A percentile compares a stretch with the other conserved stretches of the same genome.
Evolutionary conservation across 2,113 vertebrate species (phyloP).

Genomic region (Alethe castanea): DNA sequence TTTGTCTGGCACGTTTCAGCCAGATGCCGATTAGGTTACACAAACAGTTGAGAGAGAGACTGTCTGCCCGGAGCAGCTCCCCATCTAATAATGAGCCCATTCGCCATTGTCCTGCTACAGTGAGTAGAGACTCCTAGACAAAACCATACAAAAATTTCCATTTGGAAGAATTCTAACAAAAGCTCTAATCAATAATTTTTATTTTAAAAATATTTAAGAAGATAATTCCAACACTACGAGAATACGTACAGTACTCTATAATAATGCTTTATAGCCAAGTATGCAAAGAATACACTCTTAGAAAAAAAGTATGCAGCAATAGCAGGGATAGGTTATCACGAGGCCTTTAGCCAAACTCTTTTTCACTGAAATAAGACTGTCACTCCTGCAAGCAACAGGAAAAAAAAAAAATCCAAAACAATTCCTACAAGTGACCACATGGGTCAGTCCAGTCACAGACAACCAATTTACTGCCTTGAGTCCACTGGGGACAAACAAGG

Average conservation of each 20-base stretch:
- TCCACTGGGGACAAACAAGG: accelerated
- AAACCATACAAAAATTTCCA: not conserved
- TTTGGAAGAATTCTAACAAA: not conserved
- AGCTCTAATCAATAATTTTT: not conserved
- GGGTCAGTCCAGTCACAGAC: not conserved
- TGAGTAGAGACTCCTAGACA: accelerated
- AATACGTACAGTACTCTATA: not conserved
- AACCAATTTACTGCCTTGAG: not conserved
- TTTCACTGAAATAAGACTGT: not conserved
- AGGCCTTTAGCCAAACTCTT: not conserved
- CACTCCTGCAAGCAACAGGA: accelerated
- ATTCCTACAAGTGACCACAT: not conserved
- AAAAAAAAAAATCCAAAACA: not conserved
- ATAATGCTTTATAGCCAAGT: not conserved
- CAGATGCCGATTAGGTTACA: not conserved
- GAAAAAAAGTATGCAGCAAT: not conserved
- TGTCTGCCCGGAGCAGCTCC: not conserved
- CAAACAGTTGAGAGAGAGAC: not conserved
- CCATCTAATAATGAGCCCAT: accelerated
- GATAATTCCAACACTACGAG: accelerated
- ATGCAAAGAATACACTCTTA: accelerated
- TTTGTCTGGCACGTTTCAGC: not conserved
- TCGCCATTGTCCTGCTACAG: not conserved
- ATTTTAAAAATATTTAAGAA: no score
- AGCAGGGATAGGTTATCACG: accelerated